Evolutionary conservation across 1,140 invertebrate species (phyloP), one percentile per base, ranked within the genome.

Genomic region (Drosophila serrata): DNA sequence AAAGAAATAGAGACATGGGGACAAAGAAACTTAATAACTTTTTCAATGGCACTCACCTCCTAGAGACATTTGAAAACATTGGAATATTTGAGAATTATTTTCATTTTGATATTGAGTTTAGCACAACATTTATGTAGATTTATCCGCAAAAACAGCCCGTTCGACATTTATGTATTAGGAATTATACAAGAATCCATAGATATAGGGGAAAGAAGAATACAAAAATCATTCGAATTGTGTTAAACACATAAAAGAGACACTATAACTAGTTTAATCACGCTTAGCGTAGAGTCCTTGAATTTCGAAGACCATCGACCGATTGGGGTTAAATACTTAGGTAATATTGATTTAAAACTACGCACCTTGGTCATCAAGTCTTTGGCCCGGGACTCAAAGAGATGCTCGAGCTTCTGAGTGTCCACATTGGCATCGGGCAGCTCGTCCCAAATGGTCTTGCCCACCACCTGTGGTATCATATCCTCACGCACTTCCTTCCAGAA

Each of bases 401-500:
- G 97, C 93, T 99, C 98, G 73, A 99, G 93, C 93, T 98, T 98
- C 82, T 98, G 95, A 7, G 96, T 97, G 92, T 99, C 99, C 13
- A 99, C 95, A 43, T 94, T 94, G 4, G 98, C 95, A 12, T 96
- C 94, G 43, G 95, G 95, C 24, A 99, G 92, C 88, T 99, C 98
- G 93, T 99, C 98, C 99, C 99, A 99, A 87, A 99, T 97, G 69
- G 98, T 98, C 24, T 95, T 95, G 42, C 94, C 94, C 65, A 94
- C 92, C 6, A 96, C 94, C 39, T 96, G 93, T 13, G 96, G 95
- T 17, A 96, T 94, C 19, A 95, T 95, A 92, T 98, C 97, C 72
- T 98, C 97, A 70, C 97, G 95, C 6, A 98, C 96, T 93, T 99
- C 98, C 92, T 97, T 97, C 99, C 99, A 99, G 93, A 99, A 99